Percentiles rank a stretch among this genome's conserved stretches.
Evolutionary conservation across 1,140 invertebrate genomes (phyloP).

Genomic region (Octopus sinensis): DNA sequence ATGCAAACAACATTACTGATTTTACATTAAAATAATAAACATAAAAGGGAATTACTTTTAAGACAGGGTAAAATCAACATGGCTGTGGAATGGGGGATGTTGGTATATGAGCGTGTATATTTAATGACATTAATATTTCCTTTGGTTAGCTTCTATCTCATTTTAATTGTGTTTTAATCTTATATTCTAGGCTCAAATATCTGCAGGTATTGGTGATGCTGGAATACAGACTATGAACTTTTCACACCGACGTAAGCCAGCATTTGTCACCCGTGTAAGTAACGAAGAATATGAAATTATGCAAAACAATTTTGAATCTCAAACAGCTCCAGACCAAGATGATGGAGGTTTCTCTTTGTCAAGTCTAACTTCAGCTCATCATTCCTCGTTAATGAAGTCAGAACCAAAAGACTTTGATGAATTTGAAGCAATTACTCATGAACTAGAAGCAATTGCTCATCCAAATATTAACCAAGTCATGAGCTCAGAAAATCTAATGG

Average conservation of each 20-base stretch:
- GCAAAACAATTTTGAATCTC: neutral
- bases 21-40: no score
- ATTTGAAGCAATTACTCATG: neutral
- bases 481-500: neutral
- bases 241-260: constrained; percentile 10
- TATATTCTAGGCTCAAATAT: neutral
- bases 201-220: neutral
- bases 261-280: constrained; percentile 7
- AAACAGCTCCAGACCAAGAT: neutral
- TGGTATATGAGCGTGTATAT: no score
- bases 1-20: no score
- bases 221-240: constrained; percentile 8
- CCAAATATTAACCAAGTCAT: neutral
- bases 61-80: no score
- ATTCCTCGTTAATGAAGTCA: constrained; percentile 4
- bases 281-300: neutral
- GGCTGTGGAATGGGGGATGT: no score
- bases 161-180: no score
- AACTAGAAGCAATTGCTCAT: neutral
- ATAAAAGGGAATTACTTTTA: no score
- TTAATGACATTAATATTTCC: no score
- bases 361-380: neutral
- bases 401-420: constrained; percentile 11
- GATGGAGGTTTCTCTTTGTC: neutral
- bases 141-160: no score